phyloP scores from a whole-genome alignment of 2,888 invertebrate genomes.

The Drosophila antonietae region DNA sequence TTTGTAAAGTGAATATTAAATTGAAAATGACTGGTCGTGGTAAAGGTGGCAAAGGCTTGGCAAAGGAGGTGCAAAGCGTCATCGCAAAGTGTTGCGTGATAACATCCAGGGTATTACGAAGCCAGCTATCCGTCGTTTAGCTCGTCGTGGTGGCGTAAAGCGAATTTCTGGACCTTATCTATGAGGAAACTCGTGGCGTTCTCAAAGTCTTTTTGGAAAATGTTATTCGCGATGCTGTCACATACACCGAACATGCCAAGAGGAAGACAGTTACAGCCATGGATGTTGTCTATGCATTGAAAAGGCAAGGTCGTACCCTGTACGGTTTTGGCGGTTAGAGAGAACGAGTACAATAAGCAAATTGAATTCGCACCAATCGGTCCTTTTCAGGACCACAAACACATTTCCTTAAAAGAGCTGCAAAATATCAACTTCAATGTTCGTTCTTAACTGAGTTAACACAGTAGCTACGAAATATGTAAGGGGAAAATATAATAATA shows the following conservation, averaged over 20 bases:
- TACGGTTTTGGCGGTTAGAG: slow-evolving; percentile 83
- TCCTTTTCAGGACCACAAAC: slow-evolving; percentile 41
- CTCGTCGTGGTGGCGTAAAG: slow-evolving; percentile 89
- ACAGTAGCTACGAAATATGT: no score
- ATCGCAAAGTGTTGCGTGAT: slow-evolving; percentile 84
- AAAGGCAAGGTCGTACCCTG: slow-evolving; percentile 90
- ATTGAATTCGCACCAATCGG: slow-evolving; percentile 22
- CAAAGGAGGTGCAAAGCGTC: no score
- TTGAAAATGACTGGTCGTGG: no score
- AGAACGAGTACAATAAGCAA: neutral
- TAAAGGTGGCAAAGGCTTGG: no score
- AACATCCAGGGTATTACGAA: slow-evolving; percentile 88
- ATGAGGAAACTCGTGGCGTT: slow-evolving; percentile 85
- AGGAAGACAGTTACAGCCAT: slow-evolving; percentile 21
- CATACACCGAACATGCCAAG: slow-evolving; percentile 22
- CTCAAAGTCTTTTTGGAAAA: slow-evolving; percentile 89
- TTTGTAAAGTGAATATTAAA: slow-evolving; percentile 78
- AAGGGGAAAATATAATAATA: no score
- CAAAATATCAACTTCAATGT: neutral
- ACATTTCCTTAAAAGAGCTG: neutral
- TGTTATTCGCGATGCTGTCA: slow-evolving; percentile 89
- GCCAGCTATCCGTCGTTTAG: slow-evolving; percentile 90
- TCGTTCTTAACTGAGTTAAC: no score
- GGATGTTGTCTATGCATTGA: slow-evolving; percentile 91
- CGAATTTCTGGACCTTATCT: no score